Conservation (phyloP, 92 coral and sea anemone species). For the Hydrozoanthus gracilis region DNA sequence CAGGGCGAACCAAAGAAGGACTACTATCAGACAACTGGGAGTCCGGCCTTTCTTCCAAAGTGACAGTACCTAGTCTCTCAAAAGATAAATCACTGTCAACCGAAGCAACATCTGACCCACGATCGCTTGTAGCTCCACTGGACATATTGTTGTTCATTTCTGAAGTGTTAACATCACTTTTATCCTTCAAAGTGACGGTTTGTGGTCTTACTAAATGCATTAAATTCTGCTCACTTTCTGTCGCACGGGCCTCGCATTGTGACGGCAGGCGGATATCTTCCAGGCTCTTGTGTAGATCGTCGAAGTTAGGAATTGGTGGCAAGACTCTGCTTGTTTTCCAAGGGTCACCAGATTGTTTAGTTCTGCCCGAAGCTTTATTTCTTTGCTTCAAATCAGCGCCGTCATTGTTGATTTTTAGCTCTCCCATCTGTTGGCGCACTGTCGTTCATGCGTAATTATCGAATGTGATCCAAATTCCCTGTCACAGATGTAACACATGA, state of each 20-base stretch:
- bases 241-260: constrained; percentile 46
- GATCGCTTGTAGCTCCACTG: background rate
- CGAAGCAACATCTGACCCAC: background rate
- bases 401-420: constrained; percentile 60
- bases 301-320: constrained; percentile 22
- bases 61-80: constrained; percentile 33
- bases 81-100: constrained; percentile 15
- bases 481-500: constrained; percentile 86
- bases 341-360: constrained; percentile 60
- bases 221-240: constrained; percentile 63
- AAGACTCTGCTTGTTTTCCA: constrained; percentile 48
- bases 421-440: constrained; percentile 90
- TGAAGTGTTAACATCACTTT: background rate
- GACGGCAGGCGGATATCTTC: constrained; percentile 73
- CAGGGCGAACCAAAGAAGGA: constrained; percentile 26
- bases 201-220: constrained; percentile 57
- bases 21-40: background rate
- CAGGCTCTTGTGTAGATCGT: constrained; percentile 58
- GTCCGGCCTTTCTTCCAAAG: constrained; percentile 31
- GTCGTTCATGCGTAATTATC: constrained; percentile 80
- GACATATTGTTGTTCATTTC: constrained; percentile 42
- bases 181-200: constrained; percentile 54
- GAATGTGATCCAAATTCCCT: constrained; percentile 87
- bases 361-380: constrained; percentile 51
- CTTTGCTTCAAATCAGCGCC: constrained; percentile 43